Percentiles rank a stretch among this genome's conserved stretches.
These are phyloP conservation scores for Aphis gossypii DNA, from an alignment of 1,140 invertebrate genomes.

Conservation along the genomic window DNA sequence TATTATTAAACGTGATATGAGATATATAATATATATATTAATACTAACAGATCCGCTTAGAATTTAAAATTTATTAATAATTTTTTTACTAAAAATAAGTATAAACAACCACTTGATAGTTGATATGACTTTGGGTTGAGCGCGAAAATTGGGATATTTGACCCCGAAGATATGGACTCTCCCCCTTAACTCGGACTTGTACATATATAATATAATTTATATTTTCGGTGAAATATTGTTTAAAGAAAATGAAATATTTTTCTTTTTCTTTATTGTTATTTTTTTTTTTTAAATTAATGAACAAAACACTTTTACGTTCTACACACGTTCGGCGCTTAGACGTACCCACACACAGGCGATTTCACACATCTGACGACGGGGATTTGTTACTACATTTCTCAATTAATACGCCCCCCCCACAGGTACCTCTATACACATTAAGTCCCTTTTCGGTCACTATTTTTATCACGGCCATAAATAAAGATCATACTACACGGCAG, in stretches of 20 bases:
- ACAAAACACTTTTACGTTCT: constrained; percentile 9
- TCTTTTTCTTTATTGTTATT: neutral
- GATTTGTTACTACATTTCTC: constrained; percentile 32
- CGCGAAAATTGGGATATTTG: neutral
- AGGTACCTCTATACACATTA: neutral
- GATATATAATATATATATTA: no score
- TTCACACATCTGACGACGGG: neutral
- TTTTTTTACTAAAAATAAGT: neutral
- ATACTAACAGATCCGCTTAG: no score
- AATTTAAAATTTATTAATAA: neutral
- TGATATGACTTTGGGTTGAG: neutral
- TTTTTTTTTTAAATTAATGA: neutral
- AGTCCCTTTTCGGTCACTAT: neutral
- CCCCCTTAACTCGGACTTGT: neutral
- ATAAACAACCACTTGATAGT: no score
- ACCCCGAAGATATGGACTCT: neutral
- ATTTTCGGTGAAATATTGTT: neutral
- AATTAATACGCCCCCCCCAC: neutral
- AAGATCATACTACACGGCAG: neutral
- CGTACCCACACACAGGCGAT: neutral
- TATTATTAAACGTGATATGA: no score
- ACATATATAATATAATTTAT: neutral
- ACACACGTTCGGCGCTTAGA: neutral
- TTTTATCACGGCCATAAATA: constrained; percentile 35
- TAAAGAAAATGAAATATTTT: neutral